Base-by-base conservation (phyloP, 1,140 invertebrate genomes). In the Eumeta japonica region DNA sequence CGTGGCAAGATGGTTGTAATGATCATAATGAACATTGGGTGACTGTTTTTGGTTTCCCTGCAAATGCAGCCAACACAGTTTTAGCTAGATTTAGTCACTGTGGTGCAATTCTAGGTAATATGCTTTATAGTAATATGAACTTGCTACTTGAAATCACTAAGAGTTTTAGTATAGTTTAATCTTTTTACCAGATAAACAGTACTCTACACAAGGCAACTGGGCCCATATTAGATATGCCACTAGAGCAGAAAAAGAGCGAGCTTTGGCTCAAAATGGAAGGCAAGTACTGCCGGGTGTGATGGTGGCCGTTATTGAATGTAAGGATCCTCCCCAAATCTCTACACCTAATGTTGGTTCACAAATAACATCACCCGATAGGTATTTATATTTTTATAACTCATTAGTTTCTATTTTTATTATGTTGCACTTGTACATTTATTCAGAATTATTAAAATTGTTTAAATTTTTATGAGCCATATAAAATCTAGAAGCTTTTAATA, bases 41-140 rank as follows among this genome's bases (percentile, higher is more conserved):
- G 0, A 94, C 92, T 3, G 83, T 94, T 1, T 94, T 93, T 78
- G 92, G 92, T 12, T 95, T 93, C 65, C 83, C 88, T 2, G 79
- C 85, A 0, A 85, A 82, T 52, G 84, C 88, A 32, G 76, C 86
- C 1, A 87, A 87, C 46, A 85, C 84, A 45, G 84, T 96, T 15
- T 53, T 95, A 15, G 84, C 90, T 20, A 88, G 94, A 54, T 88
- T 92, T 68, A 81, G 87, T 9, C 84, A 85, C 49, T 89, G 87
- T 77, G 90, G 90, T 41, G 85, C 81, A 37, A 87, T 93, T 46
- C 48, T n/a, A n/a, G n/a, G n/a, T n/a, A n/a, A n/a, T n/a, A n/a
- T n/a, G n/a, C n/a, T n/a, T n/a, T n/a, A n/a, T n/a, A n/a, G n/a
- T n/a, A n/a, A n/a, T n/a, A n/a, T n/a, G n/a, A n/a, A n/a, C n/a